Conservation (phyloP, 92 coral and sea anemone species). For the Epizoanthus scotinus region DNA sequence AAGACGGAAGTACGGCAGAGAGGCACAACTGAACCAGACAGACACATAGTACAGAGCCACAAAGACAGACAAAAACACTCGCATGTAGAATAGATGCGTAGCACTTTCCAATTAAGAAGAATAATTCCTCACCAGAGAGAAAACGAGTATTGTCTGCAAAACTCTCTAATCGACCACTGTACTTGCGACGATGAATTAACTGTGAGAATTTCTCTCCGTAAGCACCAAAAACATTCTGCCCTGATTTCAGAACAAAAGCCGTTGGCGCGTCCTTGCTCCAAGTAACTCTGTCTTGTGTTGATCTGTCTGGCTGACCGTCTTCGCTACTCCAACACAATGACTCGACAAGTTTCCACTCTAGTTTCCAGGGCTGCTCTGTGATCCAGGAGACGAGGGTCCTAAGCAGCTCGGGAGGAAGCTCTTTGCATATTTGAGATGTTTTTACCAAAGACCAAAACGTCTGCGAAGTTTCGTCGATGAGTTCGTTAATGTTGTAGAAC, state of each 20-base stretch:
- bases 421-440: slow-evolving; percentile 27
- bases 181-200: slow-evolving; percentile 36
- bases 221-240: slow-evolving; percentile 33
- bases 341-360: slow-evolving; percentile 33
- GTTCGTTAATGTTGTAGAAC: slow-evolving; percentile 36
- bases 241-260: slow-evolving; percentile 33
- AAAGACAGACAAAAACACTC: too few relatives aligned
- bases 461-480: slow-evolving; percentile 35
- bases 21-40: too few relatives aligned
- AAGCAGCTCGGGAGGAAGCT: slow-evolving; percentile 36
- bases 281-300: not conserved
- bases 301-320: slow-evolving; percentile 9
- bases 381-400: slow-evolving; percentile 42
- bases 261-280: slow-evolving; percentile 27
- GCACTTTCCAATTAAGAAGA: not conserved
- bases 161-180: slow-evolving; percentile 33
- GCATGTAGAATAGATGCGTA: too few relatives aligned
- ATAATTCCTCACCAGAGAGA: slow-evolving; percentile 25
- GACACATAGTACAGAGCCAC: too few relatives aligned
- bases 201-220: slow-evolving; percentile 40
- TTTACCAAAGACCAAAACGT: slow-evolving; percentile 42
- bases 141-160: slow-evolving; percentile 20
- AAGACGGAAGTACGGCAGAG: too few relatives aligned
- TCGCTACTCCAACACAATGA: slow-evolving; percentile 16
- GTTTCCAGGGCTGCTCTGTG: slow-evolving; percentile 38